Evolutionary conservation across 2,797 vertebrate species (phyloP).

Genomic region (Thunnus albacares): DNA sequence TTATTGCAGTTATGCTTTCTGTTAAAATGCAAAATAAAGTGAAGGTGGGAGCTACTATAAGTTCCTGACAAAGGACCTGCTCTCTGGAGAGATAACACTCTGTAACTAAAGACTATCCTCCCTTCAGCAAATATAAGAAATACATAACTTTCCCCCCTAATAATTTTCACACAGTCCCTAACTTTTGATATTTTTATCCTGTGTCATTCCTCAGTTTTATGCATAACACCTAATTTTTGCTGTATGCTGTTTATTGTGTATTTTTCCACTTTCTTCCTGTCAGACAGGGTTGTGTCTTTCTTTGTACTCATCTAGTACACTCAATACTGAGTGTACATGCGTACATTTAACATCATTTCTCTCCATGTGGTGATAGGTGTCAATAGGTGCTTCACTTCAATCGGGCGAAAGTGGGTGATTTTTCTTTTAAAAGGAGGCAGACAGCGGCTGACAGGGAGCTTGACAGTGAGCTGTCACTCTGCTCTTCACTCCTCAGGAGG

Average conservation of each 20-base stretch:
- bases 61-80: no score
- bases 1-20: no score
- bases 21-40: no score
- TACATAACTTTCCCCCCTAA: neutral
- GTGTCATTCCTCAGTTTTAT: neutral
- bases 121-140: neutral
- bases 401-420: slow-evolving; percentile 38
- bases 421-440: slow-evolving; percentile 58
- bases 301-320: no score
- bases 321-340: neutral
- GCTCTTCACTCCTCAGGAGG: slow-evolving; percentile 57
- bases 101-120: no score
- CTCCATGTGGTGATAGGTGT: slow-evolving; percentile 35
- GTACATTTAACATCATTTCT: slow-evolving; percentile 37
- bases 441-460: slow-evolving; percentile 49
- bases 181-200: neutral
- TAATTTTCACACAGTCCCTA: neutral
- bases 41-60: no score
- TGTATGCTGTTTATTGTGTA: neutral
- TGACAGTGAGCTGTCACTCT: slow-evolving; percentile 49
- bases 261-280: neutral
- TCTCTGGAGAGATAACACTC: no score
- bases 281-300: neutral
- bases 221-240: neutral
- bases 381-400: slow-evolving; percentile 39